phyloP scores from a whole-genome alignment of 1,140 invertebrate species.

The Panagrolaimus sp. region DNA sequence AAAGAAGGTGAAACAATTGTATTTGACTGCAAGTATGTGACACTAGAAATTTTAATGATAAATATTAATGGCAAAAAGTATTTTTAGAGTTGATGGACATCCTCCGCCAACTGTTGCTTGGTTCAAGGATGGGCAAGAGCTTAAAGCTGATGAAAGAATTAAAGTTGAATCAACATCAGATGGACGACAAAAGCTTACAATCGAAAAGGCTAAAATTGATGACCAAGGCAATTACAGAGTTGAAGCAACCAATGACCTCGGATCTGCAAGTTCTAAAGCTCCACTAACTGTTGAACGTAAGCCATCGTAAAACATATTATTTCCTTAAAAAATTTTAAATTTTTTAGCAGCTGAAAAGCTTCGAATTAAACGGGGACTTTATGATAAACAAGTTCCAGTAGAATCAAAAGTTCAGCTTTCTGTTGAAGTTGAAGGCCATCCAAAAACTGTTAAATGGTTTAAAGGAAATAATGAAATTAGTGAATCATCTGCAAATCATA shows the following conservation, averaged over 20 bases:
- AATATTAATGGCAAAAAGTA: conserved; percentile 8
- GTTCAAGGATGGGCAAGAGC: conserved; percentile 55
- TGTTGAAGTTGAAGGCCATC: conserved; percentile 56
- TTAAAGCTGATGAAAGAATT: conserved; percentile 59
- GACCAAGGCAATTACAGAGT: conserved; percentile 79
- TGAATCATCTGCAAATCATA: conserved; percentile 19
- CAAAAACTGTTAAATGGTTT: conserved; percentile 54
- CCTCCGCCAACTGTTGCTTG: conserved; percentile 59
- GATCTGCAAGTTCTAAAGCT: conserved; percentile 45
- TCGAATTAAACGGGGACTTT: conserved; percentile 39
- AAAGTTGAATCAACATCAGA: conserved; percentile 69
- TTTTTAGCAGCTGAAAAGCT: conserved; percentile 32
- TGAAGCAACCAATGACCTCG: conserved; percentile 42
- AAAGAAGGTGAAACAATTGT: conserved; percentile 32
- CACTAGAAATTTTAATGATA: conserved; percentile 7
- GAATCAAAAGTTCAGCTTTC: conserved; percentile 44
- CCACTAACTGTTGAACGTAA: conserved; percentile 45
- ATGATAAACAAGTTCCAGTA: conserved; percentile 38
- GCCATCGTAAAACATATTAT: neutral
- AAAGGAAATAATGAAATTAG: conserved; percentile 41
- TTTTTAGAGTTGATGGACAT: conserved; percentile 25
- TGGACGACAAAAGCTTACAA: conserved; percentile 70
- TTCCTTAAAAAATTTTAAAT: conserved; percentile 23
- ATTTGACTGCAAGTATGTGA: conserved; percentile 44
- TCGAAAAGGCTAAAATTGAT: conserved; percentile 69